Evolutionary conservation across 2,888 invertebrate genomes (phyloP), one percentile per base, ranked within the genome.

Genomic region (Xylophagus ater): DNA sequence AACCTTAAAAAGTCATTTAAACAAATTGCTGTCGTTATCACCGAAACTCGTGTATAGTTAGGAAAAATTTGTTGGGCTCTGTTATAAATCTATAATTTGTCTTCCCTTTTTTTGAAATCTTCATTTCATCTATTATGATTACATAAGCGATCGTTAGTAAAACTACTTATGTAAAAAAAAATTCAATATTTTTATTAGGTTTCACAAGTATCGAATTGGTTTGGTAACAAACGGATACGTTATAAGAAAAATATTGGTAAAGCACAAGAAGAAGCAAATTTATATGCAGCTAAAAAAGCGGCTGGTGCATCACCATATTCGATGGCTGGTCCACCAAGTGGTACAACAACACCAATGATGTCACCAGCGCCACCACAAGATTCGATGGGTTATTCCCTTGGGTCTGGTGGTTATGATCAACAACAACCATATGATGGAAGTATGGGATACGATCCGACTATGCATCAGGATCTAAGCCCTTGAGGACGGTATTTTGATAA

Each of bases 221-320:
- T 97, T 66, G 97, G 97, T 53, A 97, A 97, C 72, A 97, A 97
- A 69, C 81, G 97, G 60, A 98, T 98, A 71, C 84, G 97, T 57
- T 98, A 97, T 73, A 98, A 98, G 83, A 98, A 98, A 73, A 97
- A 97, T 70, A 97, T 98, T 53, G 96, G 94, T 57, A 98, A 98
- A 68, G 96, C 96, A 41, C 96, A 97, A 68, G 97, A 98, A 69
- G 97, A 98, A 69, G 97, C 97, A 42, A 96, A 96, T 69, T 73
- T 97, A 59, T 97, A 97, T 68, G 96, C 96, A 45, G 96, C 96
- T 49, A 97, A 97, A 71, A 96, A 94, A 67, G 92, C 92, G 51
- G 89, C 88, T 51, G 88, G 88, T 70, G 84, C 85, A 52, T 85
- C 85, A 49, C 85, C 85, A 52, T 86, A 86, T 72, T 85, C 82